Percentiles rank a stretch among this genome's conserved stretches.
These are phyloP conservation scores for Nothoprocta perdicaria DNA, from an alignment of 2,113 vertebrate genomes.

Conservation along the genomic window DNA sequence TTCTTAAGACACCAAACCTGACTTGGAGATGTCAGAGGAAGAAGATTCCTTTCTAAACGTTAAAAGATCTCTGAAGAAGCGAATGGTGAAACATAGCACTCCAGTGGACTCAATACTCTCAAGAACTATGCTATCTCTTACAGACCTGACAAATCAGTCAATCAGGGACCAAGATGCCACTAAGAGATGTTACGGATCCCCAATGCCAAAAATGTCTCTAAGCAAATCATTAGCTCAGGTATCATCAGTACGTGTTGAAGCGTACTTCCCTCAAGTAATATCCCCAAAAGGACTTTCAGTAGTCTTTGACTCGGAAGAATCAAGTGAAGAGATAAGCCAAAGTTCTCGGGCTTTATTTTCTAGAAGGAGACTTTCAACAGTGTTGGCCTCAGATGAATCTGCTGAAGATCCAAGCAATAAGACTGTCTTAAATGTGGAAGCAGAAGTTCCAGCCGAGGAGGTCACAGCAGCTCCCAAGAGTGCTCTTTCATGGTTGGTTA, in stretches of 20 bases:
- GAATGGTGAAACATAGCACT: conserved; percentile 57
- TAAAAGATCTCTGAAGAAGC: conserved; percentile 39
- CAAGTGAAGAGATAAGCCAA: conserved; percentile 4
- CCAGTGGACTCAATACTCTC: conserved; percentile 20
- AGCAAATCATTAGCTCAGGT: background rate
- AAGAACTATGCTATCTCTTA: background rate
- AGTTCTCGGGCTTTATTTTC: background rate
- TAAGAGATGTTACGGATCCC: background rate
- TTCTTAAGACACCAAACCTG: background rate
- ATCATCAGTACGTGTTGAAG: background rate
- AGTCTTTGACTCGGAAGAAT: background rate
- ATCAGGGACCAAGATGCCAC: background rate
- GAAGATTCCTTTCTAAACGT: conserved; percentile 53
- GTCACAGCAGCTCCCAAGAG: background rate
- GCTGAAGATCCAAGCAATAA: background rate
- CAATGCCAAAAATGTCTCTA: background rate
- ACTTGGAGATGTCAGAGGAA: conserved; percentile 57
- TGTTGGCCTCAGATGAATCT: conserved; percentile 55
- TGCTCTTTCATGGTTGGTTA: background rate
- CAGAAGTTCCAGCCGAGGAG: background rate
- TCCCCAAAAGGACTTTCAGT: background rate
- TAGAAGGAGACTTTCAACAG: conserved; percentile 59
- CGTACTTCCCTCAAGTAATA: background rate
- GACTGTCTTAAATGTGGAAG: background rate
- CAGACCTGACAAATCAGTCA: conserved; percentile 2